Percentiles rank a stretch among this genome's conserved stretches.
Evolutionary conservation across 2,797 vertebrate species (phyloP).

Genomic region (Adrianichthys oophorus): DNA sequence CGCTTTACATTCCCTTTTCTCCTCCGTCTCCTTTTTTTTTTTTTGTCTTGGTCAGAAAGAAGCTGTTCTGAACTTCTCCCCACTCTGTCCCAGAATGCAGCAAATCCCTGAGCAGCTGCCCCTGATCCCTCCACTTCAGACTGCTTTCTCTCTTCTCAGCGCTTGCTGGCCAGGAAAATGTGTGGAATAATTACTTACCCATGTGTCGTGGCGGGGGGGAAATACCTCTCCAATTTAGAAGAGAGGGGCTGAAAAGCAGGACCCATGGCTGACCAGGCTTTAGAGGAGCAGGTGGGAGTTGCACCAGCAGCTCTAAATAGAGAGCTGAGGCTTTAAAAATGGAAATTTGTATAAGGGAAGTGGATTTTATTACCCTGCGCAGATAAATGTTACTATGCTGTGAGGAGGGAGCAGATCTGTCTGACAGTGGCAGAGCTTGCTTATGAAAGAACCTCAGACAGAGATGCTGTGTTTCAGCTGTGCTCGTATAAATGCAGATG

Average conservation of each 20-base stretch:
- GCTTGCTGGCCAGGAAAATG: conserved; percentile 61
- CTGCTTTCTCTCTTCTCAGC: conserved; percentile 37
- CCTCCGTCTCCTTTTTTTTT: conserved; percentile 23
- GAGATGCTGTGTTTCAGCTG: conserved; percentile 59
- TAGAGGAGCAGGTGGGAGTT: conserved; percentile 69
- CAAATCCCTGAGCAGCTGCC: conserved; percentile 73
- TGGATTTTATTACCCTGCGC: conserved; percentile 37
- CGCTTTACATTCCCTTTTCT: conserved; percentile 39
- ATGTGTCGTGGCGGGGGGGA: conserved; percentile 66
- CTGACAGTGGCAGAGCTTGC: conserved; percentile 34
- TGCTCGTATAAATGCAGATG: conserved; percentile 43
- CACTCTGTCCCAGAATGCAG: conserved; percentile 68
- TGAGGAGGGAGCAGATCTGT: conserved; percentile 25
- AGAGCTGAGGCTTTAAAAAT: conserved; percentile 19
- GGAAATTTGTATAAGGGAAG: conserved; percentile 12
- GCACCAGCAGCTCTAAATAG: conserved; percentile 1
- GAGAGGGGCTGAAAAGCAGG: conserved; percentile 43
- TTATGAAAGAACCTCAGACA: conserved; percentile 57
- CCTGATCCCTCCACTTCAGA: conserved; percentile 60
- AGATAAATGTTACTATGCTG: conserved; percentile 39
- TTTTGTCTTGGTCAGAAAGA: conserved; percentile 61
- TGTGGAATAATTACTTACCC: conserved; percentile 77
- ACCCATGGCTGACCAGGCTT: conserved; percentile 53
- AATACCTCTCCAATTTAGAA: conserved; percentile 53
- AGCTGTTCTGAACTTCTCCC: conserved; percentile 66